Evolutionary conservation across 2,797 vertebrate species (phyloP), one percentile per base, ranked within the genome.

Genomic region (Sebastes taczanowskii): DNA sequence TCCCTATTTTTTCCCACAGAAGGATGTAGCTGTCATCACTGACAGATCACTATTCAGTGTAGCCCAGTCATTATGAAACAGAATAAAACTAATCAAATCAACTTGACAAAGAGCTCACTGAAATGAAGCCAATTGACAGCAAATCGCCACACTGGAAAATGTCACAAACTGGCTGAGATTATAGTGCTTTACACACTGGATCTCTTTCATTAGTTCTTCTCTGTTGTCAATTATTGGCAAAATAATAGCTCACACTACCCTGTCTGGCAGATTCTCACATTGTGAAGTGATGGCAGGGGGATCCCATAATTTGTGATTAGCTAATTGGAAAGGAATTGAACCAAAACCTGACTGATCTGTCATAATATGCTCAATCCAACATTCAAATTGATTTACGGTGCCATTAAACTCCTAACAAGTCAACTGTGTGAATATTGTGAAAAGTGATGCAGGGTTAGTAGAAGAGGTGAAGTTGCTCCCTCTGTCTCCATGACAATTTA

Each of bases 401-500:
- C 9, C 34, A n/a, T 73, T 23, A 8, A 30, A 61, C 14, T 11
- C 8, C 6, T 22, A 49, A 23, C 18, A 29, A 22, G 46, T 49
- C 46, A 53, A 53, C 20, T 34, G 4, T 7, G 49, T 27, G 7
- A 1, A 53, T 9, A 35, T 49, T 67, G 34, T 65, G 52, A 60
- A 65, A 67, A 16, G 20, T 22, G 22, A 68, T 22, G 13, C 30
- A 76, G 23, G 53, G 38, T 46, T 59, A 70, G 8, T 35, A 60
- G 20, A 32, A 14, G 20, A 79, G 49, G 35, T 75, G 22, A 72
- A 66, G 38, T 42, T 61, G 60, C 56, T 22, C 8, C 22, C 69
- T 81, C 74, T 25, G 75, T 91, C 84, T 84, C 71, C 84, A 81
- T 90, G 79, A 83, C 83, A 77, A 71, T 89, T 83, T 77, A 74